Base-by-base conservation (phyloP, 2,113 vertebrate genomes). In the Chaetodon trifascialis region DNA sequence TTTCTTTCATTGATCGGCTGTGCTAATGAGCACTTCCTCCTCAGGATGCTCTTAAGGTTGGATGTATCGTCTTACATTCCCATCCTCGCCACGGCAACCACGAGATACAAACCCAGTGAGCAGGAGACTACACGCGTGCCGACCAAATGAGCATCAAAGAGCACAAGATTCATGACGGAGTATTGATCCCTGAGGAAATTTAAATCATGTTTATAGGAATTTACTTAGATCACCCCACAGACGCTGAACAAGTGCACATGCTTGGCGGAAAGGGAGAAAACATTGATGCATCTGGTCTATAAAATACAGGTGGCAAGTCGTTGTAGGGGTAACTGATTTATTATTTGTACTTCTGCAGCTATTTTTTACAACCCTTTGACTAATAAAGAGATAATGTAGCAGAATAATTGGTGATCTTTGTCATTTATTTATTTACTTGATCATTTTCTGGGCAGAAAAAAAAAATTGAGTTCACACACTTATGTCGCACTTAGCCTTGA, bases 121-220 rank as follows among this genome's bases (percentile, higher is more conserved):
- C 58, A 55, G 73, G 38, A 78, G 77, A 14, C 47, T 55, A 19
- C n/a, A 51, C 68, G 44, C 11, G 10, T 21, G 10, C 10, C 17
- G 52, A 77, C 63, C 25, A 69, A 84, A 84, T n/a, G 7, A 87
- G 84, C 72, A 80, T 76, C 68, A 65, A 63, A 83, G 77, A 78
- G 74, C 11, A 4, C n/a, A 71, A 54, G 65, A 86, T 79, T 79
- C 68, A 75, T 78, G 74, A 65, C 34, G 73, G 73, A 70, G 23
- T 77, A 87, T 83, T 86, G 91, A 88, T 86, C 87, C 83, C 79
- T 3, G 69, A 83, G 83, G 81, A 81, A 82, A 84, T 88, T 79
- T 69, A 90, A 85, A 85, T 90, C 80, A 52, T 76, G 73, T 88
- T 85, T 62, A 77, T 77, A 60, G 71, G 71, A 85, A 90, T 85